phyloP scores from a whole-genome alignment of 2,113 vertebrate species.

The Turdus rufiventris region DNA sequence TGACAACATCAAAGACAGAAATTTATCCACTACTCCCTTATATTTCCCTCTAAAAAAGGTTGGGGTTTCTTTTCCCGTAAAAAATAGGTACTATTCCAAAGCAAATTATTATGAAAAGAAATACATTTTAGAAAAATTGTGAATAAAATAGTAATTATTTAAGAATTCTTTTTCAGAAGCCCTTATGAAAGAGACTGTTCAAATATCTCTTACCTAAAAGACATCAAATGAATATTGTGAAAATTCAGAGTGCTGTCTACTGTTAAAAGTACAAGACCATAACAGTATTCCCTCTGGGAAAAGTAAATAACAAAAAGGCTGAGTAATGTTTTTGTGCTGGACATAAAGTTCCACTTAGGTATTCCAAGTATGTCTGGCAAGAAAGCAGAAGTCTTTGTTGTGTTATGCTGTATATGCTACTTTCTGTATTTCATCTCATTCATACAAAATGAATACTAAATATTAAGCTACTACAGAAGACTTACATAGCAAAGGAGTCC shows the following conservation, averaged over 20 bases:
- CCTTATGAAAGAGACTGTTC: not conserved
- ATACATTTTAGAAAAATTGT: not conserved
- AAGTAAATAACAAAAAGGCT: not conserved
- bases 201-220: not conserved
- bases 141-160: not conserved
- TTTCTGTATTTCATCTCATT: not conserved
- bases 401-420: not conserved
- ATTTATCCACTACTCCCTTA: not conserved
- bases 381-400: not conserved
- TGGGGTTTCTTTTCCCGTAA: not conserved
- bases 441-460: not conserved
- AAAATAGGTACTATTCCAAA: not conserved
- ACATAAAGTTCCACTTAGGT: not conserved
- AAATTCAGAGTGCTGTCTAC: not conserved
- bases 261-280: not conserved
- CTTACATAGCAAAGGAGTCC: not conserved
- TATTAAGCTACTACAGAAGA: not conserved
- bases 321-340: not conserved
- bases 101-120: not conserved
- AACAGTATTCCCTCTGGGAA: not conserved
- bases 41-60: not conserved
- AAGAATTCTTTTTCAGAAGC: not conserved
- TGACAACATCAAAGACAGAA: not conserved
- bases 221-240: not conserved
- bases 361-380: not conserved